Evolutionary conservation across 2,797 vertebrate genomes (phyloP).

Genomic region (Sphenodon punctatus): DNA sequence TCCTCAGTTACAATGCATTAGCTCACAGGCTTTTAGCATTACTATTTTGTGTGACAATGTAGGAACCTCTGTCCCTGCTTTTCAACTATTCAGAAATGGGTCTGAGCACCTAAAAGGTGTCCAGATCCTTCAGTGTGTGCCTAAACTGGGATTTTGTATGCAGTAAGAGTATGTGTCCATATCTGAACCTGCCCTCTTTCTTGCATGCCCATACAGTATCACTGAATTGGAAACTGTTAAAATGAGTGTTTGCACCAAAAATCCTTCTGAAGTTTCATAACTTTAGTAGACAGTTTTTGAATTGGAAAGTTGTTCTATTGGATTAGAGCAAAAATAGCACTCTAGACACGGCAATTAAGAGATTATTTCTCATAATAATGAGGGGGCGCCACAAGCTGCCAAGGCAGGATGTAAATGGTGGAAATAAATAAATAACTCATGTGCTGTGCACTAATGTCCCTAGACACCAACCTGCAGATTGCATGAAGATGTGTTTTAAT

Average conservation of each 20-base stretch:
- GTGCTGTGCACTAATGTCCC: background rate
- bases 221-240: background rate
- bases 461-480: background rate
- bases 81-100: too few relatives aligned
- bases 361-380: too few relatives aligned
- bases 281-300: background rate
- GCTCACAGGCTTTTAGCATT: too few relatives aligned
- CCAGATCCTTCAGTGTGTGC: too few relatives aligned
- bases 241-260: background rate
- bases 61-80: too few relatives aligned
- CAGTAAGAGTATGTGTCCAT: accelerated
- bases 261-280: background rate
- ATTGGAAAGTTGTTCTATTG: background rate
- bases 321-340: background rate
- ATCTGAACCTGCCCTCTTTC: background rate
- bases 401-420: background rate
- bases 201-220: background rate
- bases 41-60: too few relatives aligned
- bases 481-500: accelerated
- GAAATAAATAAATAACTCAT: background rate
- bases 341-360: too few relatives aligned
- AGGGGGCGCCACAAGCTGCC: background rate
- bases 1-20: too few relatives aligned
- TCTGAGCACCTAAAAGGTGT: too few relatives aligned
- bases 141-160: too few relatives aligned